Percentiles rank a stretch among this genome's conserved stretches.
phyloP scores from a whole-genome alignment of 2,113 vertebrate genomes.

The Tenebrosternarchus preto region DNA sequence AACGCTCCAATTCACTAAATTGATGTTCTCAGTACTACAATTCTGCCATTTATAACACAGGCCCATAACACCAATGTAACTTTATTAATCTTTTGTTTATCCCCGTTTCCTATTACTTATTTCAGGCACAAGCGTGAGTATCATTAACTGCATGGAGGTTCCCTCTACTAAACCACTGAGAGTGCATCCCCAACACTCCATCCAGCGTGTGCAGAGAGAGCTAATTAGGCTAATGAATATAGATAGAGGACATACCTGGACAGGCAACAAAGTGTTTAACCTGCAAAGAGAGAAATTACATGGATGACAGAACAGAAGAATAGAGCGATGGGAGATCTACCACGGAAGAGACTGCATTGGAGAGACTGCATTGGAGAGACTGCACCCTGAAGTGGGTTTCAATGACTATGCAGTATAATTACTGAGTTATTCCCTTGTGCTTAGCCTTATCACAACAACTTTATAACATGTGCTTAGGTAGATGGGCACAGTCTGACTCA shows the following conservation, averaged over 20 bases:
- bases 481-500: neutral
- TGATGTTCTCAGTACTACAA: neutral
- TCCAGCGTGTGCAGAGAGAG: constrained; percentile 4
- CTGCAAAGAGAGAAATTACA: constrained; percentile 8
- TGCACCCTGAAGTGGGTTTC: neutral
- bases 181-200: neutral
- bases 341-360: neutral
- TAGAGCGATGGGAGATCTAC: neutral
- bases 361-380: neutral
- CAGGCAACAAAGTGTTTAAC: constrained; percentile 1
- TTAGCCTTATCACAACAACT: neutral
- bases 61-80: neutral
- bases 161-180: neutral
- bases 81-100: neutral
- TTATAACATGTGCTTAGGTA: neutral
- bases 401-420: neutral
- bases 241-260: neutral
- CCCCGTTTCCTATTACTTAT: neutral
- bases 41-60: neutral
- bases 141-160: constrained; percentile 11
- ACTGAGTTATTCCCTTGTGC: neutral
- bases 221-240: constrained; percentile 39
- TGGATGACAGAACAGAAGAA: neutral
- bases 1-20: neutral
- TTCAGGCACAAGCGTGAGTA: neutral